phyloP scores from a whole-genome alignment of 92 coral and sea anemone species.

The Epizoanthus rinbou region DNA sequence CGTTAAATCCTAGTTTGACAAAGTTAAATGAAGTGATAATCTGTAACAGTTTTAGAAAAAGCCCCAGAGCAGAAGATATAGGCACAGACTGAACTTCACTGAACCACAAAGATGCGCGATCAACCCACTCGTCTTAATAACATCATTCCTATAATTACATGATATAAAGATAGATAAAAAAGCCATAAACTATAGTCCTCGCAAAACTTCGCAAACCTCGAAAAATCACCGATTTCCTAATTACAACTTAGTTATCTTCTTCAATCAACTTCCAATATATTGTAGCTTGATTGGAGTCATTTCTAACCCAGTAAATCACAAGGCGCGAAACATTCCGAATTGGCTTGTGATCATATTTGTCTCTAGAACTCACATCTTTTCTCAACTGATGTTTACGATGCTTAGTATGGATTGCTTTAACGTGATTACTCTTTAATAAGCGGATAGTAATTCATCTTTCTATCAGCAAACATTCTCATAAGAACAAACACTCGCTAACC shows the following conservation, averaged over 20 bases:
- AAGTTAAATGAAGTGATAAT: background rate
- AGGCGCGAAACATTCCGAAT: background rate
- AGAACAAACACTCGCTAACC: background rate
- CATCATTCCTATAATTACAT: background rate
- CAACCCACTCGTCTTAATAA: slow-evolving; percentile 9
- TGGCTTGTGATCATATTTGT: background rate
- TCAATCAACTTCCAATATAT: background rate
- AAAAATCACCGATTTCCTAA: slow-evolving; percentile 1
- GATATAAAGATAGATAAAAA: background rate
- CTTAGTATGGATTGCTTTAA: background rate
- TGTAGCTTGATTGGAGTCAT: background rate
- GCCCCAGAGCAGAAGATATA: background rate
- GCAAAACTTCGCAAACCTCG: background rate
- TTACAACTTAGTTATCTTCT: background rate
- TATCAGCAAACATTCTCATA: slow-evolving; percentile 27
- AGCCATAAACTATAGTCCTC: slow-evolving; percentile 8
- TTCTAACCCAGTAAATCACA: background rate
- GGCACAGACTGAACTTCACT: background rate
- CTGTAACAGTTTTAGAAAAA: background rate
- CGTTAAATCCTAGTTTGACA: background rate
- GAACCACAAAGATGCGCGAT: background rate
- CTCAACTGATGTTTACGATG: background rate
- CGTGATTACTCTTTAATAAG: background rate
- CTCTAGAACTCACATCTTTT: background rate
- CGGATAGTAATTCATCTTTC: background rate